Evolutionary conservation across 1,140 invertebrate species (phyloP).

Genomic region (Ladona fulva): DNA sequence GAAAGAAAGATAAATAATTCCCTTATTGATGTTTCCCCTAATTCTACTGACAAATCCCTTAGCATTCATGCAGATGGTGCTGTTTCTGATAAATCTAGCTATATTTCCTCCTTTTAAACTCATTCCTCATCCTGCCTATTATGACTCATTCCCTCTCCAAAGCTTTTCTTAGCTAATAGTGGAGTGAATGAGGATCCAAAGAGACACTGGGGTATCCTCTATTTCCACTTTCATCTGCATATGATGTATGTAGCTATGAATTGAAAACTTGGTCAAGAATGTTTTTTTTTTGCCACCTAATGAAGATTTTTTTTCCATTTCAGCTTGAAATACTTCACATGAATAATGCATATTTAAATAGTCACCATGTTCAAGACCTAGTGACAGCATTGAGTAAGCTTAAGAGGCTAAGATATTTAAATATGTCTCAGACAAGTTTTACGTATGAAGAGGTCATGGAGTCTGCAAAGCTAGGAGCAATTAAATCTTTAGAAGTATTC

Average conservation of each 20-base stretch:
- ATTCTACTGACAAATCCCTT: too few relatives aligned
- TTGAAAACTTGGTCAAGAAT: neutral
- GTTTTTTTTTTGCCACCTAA: neutral
- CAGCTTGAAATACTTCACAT: neutral
- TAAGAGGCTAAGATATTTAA: neutral
- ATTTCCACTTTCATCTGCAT: neutral
- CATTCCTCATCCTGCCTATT: too few relatives aligned
- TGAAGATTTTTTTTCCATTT: neutral
- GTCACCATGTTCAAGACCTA: neutral
- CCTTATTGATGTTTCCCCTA: too few relatives aligned
- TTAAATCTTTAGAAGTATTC: neutral
- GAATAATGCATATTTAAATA: neutral
- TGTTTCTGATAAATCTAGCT: too few relatives aligned
- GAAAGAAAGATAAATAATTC: too few relatives aligned
- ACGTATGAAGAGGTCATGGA: neutral
- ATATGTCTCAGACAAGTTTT: neutral
- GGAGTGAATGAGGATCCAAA: too few relatives aligned
- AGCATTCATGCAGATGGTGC: too few relatives aligned
- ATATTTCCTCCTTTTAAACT: too few relatives aligned
- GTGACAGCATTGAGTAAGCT: neutral
- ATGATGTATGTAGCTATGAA: neutral
- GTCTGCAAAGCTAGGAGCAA: neutral
- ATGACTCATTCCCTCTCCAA: too few relatives aligned
- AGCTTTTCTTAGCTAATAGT: too few relatives aligned
- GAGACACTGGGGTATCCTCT: too few relatives aligned